Evolutionary conservation across 64 coral and sea anemone species (phyloP).

Genomic region (Montipora capricornis): DNA sequence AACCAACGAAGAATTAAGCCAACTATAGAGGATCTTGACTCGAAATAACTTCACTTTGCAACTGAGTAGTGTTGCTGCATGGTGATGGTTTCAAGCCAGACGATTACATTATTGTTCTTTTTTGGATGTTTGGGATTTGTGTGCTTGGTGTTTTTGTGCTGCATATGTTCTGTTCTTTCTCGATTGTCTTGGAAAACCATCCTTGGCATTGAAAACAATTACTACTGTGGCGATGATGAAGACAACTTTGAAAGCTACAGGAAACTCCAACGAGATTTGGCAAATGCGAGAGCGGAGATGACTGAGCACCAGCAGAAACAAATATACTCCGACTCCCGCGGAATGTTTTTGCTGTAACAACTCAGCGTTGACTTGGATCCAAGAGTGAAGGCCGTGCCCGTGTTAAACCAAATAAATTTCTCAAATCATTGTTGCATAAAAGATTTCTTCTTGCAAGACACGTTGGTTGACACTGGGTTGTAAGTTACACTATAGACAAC

Average conservation of each 20-base stretch:
- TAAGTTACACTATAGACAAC: too few relatives aligned
- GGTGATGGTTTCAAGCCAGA: background rate
- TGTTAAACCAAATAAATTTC: too few relatives aligned
- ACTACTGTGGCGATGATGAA: background rate
- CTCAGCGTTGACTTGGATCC: too few relatives aligned
- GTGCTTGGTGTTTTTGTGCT: background rate
- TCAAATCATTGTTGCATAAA: too few relatives aligned
- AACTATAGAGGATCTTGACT: too few relatives aligned
- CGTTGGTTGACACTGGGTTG: too few relatives aligned
- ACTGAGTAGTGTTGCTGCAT: background rate
- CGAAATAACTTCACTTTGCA: background rate
- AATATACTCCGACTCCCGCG: background rate
- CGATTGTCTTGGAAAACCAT: background rate
- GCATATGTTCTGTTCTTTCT: background rate
- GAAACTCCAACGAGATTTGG: background rate
- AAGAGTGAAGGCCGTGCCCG: too few relatives aligned
- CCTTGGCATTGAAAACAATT: background rate
- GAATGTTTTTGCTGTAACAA: background rate
- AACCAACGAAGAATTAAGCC: background rate
- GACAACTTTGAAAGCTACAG: background rate
- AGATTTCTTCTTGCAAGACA: too few relatives aligned
- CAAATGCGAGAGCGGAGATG: background rate
- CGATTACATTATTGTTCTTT: background rate
- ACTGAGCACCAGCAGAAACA: background rate
- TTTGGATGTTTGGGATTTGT: slow-evolving; percentile 12